These are phyloP conservation scores for Arvicanthis niloticus DNA, from an alignment of 2,113 vertebrate species.

Conservation along the genomic window DNA sequence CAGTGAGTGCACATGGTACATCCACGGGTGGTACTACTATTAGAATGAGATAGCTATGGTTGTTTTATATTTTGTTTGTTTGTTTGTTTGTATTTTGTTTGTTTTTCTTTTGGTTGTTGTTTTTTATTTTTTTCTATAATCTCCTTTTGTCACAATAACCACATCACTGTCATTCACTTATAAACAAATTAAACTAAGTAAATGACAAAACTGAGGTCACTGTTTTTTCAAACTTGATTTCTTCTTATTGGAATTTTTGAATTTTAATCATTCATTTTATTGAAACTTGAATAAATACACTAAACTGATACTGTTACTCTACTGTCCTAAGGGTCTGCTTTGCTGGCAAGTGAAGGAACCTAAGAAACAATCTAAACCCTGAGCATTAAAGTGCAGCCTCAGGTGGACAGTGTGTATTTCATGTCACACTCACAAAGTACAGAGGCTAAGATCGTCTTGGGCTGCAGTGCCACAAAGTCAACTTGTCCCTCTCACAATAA, in stretches of 20 bases:
- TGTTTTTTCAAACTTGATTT: neutral
- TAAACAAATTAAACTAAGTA: neutral
- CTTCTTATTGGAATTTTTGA: neutral
- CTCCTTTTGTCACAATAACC: neutral
- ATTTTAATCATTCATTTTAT: neutral
- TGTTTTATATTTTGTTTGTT: no score
- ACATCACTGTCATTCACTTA: neutral
- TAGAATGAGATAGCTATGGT: neutral
- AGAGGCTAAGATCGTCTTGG: neutral
- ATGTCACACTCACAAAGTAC: neutral
- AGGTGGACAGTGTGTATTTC: neutral
- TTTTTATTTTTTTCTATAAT: neutral
- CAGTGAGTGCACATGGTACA: neutral
- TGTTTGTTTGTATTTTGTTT: no score
- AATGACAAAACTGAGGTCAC: neutral
- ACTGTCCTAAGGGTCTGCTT: neutral
- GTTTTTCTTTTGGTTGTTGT: no score
- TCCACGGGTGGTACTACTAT: neutral
- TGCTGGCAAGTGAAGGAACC: neutral
- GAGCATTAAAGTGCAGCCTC: neutral
- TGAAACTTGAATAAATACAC: neutral
- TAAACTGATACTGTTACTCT: neutral
- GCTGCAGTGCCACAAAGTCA: neutral
- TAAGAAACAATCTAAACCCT: neutral
- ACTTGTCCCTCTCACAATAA: neutral